Conservation (phyloP, 2,797 vertebrate species). For the Lepus oiostolus region DNA sequence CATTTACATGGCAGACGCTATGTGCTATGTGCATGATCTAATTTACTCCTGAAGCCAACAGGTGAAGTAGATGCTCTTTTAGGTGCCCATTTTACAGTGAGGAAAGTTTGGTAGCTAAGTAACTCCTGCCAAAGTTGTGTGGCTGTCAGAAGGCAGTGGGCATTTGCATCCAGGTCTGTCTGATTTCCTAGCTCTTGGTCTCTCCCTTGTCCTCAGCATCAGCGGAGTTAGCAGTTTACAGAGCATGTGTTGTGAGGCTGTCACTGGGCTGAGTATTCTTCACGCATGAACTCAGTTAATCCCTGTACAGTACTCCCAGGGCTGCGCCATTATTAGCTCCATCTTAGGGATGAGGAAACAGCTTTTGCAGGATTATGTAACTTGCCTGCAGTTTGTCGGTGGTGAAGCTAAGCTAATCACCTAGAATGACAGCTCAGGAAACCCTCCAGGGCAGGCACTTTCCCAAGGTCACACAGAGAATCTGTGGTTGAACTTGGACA, state of each 20-base stretch:
- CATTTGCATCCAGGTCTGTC: background rate
- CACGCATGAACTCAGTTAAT: background rate
- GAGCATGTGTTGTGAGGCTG: background rate
- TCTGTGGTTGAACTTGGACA: background rate
- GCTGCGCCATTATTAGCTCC: background rate
- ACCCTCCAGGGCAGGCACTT: background rate
- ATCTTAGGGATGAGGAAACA: slow-evolving; percentile 39
- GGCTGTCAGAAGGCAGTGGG: background rate
- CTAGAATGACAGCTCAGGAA: slow-evolving; percentile 6
- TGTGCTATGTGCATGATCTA: background rate
- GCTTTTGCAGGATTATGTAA: slow-evolving; percentile 2
- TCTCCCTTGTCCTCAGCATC: background rate
- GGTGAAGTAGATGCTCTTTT: background rate
- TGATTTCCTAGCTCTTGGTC: background rate
- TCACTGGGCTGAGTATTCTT: background rate
- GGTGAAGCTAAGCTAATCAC: background rate
- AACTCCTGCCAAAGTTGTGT: background rate
- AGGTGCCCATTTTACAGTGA: slow-evolving; percentile 34
- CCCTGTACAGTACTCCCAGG: background rate
- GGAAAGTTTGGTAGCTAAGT: background rate
- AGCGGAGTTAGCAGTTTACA: background rate
- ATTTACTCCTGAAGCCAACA: slow-evolving; percentile 10
- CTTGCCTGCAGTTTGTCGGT: background rate
- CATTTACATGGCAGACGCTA: background rate
- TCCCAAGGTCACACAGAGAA: background rate